These are phyloP conservation scores for Alouatta palliata DNA, from an alignment of 2,113 vertebrate species.

Conservation along the genomic window DNA sequence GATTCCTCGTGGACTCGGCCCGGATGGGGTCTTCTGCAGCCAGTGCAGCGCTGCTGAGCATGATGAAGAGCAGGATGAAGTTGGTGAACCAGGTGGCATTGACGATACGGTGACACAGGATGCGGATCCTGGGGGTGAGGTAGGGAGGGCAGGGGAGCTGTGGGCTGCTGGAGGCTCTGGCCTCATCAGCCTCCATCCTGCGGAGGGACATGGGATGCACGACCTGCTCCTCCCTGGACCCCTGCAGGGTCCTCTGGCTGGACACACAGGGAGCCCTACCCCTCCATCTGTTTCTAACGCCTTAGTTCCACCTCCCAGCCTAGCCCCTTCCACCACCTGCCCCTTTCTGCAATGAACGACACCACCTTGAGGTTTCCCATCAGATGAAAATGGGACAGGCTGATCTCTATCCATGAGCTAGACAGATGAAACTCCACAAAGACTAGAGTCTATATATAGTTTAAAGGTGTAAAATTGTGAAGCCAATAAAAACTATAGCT, in stretches of 20 bases:
- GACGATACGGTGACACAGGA: conserved; percentile 95
- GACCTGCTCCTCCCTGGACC: not conserved
- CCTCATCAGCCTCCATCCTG: not conserved
- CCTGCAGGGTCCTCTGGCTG: not conserved
- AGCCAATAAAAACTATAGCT: not conserved
- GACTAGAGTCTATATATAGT: not conserved
- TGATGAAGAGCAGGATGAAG: conserved; percentile 98
- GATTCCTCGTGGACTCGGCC: conserved; percentile 92
- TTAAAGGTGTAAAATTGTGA: not conserved
- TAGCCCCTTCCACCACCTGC: not conserved
- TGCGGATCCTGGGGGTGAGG: conserved; percentile 88
- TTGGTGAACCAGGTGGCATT: conserved; percentile 99
- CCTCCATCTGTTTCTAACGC: not conserved
- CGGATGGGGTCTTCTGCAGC: conserved; percentile 98
- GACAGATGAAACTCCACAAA: not conserved
- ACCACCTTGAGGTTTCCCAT: not conserved
- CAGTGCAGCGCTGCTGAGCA: conserved; percentile 97
- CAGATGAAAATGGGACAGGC: no score
- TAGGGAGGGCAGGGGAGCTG: accelerated
- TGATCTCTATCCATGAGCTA: not conserved
- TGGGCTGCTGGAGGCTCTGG: not conserved
- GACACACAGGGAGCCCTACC: accelerated
- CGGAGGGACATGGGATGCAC: accelerated
- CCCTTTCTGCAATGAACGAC: accelerated
- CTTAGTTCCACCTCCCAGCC: not conserved